Base-by-base conservation (phyloP, 2,113 vertebrate species). In the Corvus hawaiiensis region DNA sequence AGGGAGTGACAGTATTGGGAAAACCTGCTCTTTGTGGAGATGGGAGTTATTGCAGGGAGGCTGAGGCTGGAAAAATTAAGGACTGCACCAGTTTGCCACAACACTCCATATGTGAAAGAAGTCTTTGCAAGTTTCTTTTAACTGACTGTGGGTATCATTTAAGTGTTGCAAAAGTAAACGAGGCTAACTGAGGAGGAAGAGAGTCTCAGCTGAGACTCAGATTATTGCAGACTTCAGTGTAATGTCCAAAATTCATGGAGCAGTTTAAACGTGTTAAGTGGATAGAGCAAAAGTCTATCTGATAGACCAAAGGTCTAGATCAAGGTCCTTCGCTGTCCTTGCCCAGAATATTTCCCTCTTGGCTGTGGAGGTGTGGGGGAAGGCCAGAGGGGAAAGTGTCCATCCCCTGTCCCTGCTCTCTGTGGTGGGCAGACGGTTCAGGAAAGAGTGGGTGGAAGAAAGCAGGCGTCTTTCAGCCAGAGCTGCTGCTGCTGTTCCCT, bases 251-350 rank as follows among this genome's bases (percentile, higher is more conserved):
- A 94, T 74, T 83, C 13, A 6, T 20, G 33, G 55, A 49, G 76
- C n/a, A 13, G 74, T 96, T 93, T 86, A 64, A 90, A 78, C 18
- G 4, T 21, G 20, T 59, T 48, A 90, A 81, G 85, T 35, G 41
- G 61, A 26, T 46, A 26, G 61, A 71, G 33, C 85, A 89, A 95
- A 96, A 90, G 74, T 87, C 87, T 64, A 35, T 73, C 87, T 87
- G 92, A 56, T 20, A 49, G 90, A 81, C 11, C 61, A 75, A 84
- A 91, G 82, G 78, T 85, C 67, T 64, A 39, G 69, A 67, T 49
- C 84, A 87, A 94, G 87, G 81, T n/a, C 17, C 7, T 78, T 73
- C 39, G 46, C 75, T 66, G 24, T 41, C 49, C 81, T 85, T 59
- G 59, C 35, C 27, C 12, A 8, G 74, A 15, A 4, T 27, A 59